Percentiles rank a stretch among this genome's conserved stretches.
These are phyloP conservation scores for Drosophila sp. DNA, from an alignment of 1,140 invertebrate species.

Conservation along the genomic window DNA sequence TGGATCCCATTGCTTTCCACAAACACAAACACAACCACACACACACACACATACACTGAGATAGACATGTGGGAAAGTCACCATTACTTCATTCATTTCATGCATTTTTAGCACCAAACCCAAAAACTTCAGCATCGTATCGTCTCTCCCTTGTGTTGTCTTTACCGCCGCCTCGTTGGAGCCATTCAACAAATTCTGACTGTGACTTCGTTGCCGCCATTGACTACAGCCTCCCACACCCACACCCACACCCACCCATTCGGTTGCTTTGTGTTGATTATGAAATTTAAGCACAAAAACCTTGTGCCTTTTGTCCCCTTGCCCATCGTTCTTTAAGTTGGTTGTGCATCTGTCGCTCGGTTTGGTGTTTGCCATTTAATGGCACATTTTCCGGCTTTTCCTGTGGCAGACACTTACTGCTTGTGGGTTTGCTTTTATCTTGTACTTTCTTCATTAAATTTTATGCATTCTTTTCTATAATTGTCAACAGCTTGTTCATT, in stretches of 20 bases:
- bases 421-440: slow-evolving; percentile 10
- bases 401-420: slow-evolving; percentile 15
- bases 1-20: slow-evolving; percentile 55
- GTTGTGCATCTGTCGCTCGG: slow-evolving; percentile 16
- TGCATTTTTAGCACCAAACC: slow-evolving; percentile 61
- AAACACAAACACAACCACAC: slow-evolving; percentile 30
- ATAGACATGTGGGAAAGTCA: slow-evolving; percentile 44
- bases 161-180: slow-evolving; percentile 70
- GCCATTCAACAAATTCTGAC: slow-evolving; percentile 52
- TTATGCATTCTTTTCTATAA: slow-evolving; percentile 58
- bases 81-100: slow-evolving; percentile 48
- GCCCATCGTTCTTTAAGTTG: slow-evolving; percentile 39
- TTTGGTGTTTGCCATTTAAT: slow-evolving; percentile 71
- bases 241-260: slow-evolving; percentile 20
- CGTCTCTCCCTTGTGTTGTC: slow-evolving; percentile 39
- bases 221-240: slow-evolving; percentile 18
- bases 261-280: slow-evolving; percentile 70
- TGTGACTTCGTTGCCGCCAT: slow-evolving; percentile 19
- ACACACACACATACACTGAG: slow-evolving; percentile 28
- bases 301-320: slow-evolving; percentile 32
- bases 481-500: slow-evolving; percentile 42
- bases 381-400: slow-evolving; percentile 68
- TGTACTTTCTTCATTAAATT: slow-evolving; percentile 61
- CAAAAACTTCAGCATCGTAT: slow-evolving; percentile 50
- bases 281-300: slow-evolving; percentile 79